Conservation (phyloP, 1,140 invertebrate genomes). For the Drosophila nasuta region DNA sequence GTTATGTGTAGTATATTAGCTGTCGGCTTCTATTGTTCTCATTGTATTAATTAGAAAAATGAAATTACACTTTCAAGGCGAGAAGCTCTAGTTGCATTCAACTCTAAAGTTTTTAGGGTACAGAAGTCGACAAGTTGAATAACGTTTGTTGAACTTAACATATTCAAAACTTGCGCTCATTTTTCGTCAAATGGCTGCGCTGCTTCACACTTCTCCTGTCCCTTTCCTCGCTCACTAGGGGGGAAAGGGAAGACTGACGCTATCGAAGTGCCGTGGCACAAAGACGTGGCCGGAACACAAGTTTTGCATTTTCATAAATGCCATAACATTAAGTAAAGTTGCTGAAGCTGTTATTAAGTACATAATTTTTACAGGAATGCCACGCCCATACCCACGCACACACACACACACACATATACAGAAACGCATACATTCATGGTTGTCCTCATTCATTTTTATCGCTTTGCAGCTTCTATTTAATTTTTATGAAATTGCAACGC, state of each 20-base stretch:
- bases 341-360: slow-evolving; percentile 81
- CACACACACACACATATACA: slow-evolving; percentile 29
- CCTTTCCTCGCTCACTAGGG: not conserved
- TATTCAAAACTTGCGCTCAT: slow-evolving; percentile 34
- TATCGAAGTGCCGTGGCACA: slow-evolving; percentile 65
- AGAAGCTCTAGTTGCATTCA: slow-evolving; percentile 1
- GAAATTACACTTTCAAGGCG: slow-evolving; percentile 7
- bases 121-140: slow-evolving; percentile 25
- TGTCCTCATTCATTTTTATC: slow-evolving; percentile 25
- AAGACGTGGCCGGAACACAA: slow-evolving; percentile 24
- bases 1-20: no score
- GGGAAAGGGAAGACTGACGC: slow-evolving; percentile 49
- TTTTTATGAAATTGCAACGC: slow-evolving; percentile 81
- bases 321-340: slow-evolving; percentile 77
- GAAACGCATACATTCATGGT: not conserved
- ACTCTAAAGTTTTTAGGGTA: slow-evolving; percentile 2
- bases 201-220: slow-evolving; percentile 24
- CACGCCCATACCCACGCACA: slow-evolving; percentile 42
- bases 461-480: slow-evolving; percentile 73
- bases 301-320: slow-evolving; percentile 81
- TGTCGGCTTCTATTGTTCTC: not conserved
- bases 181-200: slow-evolving; percentile 31
- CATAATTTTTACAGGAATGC: slow-evolving; percentile 66
- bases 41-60: not conserved
- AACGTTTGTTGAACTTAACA: slow-evolving; percentile 37